Conservation (phyloP, 2,888 invertebrate genomes). For the Hartigia nigra region DNA sequence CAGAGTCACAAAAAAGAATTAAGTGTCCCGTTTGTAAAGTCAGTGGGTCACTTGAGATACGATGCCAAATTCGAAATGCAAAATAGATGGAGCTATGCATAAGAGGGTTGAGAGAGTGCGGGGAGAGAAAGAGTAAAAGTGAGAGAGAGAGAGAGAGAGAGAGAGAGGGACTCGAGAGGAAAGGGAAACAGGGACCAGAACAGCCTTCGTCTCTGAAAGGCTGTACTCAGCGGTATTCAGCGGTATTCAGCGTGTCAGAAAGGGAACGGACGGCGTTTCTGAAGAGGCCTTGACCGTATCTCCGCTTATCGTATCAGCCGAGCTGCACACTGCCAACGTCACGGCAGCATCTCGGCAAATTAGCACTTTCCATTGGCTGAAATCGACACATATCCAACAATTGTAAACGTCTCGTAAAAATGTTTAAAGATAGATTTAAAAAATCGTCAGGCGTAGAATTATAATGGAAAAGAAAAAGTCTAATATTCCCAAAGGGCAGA, state of each 20-base stretch:
- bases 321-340: conserved; percentile 51
- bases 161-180: conserved; percentile 13
- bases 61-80: conserved; percentile 4
- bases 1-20: background rate
- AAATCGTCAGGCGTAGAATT: background rate
- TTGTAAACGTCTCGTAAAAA: background rate
- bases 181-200: conserved; percentile 4
- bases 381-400: background rate
- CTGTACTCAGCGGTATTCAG: background rate
- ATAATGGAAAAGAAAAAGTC: background rate
- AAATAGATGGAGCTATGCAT: background rate
- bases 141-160: conserved; percentile 5
- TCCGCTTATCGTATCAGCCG: conserved; percentile 63
- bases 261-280: conserved; percentile 61
- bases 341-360: conserved; percentile 28
- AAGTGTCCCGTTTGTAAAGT: background rate
- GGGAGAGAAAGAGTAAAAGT: conserved; percentile 4
- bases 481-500: background rate
- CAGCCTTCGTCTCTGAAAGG: conserved; percentile 6
- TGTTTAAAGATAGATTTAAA: background rate
- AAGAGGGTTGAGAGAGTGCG: conserved; percentile 8
- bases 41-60: conserved; percentile 5
- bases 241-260: conserved; percentile 53
- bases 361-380: conserved; percentile 3
- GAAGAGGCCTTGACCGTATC: conserved; percentile 65